Evolutionary conservation across 2,113 vertebrate species (phyloP).

Genomic region (Asarcornis scutulata): DNA sequence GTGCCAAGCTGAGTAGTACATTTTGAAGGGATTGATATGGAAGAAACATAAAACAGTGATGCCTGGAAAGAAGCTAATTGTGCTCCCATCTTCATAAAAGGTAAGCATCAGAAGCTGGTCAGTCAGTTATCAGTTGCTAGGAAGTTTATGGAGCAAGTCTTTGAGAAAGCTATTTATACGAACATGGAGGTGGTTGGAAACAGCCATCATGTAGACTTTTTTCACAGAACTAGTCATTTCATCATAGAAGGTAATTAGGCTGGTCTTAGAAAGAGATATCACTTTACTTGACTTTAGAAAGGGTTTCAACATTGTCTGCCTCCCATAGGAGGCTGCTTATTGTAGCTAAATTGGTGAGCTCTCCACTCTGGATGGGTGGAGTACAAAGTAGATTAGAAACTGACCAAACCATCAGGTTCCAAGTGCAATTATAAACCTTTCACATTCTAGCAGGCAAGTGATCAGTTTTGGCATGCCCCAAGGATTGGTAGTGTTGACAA

Average conservation of each 20-base stretch:
- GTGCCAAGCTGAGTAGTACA: background rate
- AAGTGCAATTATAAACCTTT: background rate
- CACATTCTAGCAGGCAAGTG: background rate
- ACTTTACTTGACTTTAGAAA: background rate
- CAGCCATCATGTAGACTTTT: background rate
- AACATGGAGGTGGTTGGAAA: background rate
- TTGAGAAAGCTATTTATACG: background rate
- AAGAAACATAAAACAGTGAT: background rate
- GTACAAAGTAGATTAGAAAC: background rate
- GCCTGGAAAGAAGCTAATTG: background rate
- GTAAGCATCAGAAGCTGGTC: background rate
- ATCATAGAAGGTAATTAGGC: too few species aligned
- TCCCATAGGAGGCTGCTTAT: background rate
- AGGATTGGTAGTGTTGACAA: background rate
- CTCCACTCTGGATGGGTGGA: background rate
- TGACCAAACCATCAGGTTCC: background rate
- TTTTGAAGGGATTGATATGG: background rate
- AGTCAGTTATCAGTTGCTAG: background rate
- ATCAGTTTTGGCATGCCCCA: background rate
- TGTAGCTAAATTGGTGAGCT: background rate
- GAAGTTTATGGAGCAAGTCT: background rate
- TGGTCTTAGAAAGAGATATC: background rate
- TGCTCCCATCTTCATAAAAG: background rate
- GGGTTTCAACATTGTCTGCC: background rate
- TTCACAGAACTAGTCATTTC: too few species aligned